Evolutionary conservation across 2,888 invertebrate genomes (phyloP).

Genomic region (Lagria hirta): DNA sequence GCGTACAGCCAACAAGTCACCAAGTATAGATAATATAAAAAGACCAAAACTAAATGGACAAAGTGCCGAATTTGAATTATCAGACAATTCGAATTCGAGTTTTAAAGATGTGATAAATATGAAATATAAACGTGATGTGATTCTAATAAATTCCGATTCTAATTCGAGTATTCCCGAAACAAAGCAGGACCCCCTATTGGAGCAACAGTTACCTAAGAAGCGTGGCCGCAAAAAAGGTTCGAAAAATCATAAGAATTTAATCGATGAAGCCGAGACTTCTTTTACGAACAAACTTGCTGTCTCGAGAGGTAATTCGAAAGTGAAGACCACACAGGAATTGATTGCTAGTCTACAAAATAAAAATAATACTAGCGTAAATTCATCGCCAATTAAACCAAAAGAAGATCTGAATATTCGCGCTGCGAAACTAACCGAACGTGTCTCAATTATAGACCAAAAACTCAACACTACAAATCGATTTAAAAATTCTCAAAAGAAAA

Average conservation of each 20-base stretch:
- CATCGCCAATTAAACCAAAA: slow-evolving; percentile 34
- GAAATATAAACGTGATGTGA: slow-evolving; percentile 36
- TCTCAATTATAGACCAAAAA: slow-evolving; percentile 52
- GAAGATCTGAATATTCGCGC: slow-evolving; percentile 52
- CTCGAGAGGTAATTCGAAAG: slow-evolving; percentile 61
- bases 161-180: slow-evolving; percentile 58
- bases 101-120: slow-evolving; percentile 48
- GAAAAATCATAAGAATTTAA: slow-evolving; percentile 57
- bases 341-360: slow-evolving; percentile 70
- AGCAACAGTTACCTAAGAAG: slow-evolving; percentile 57
- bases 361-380: slow-evolving; percentile 33
- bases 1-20: slow-evolving; percentile 28
- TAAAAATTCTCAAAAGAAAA: slow-evolving; percentile 45
- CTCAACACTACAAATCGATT: slow-evolving; percentile 49
- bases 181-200: slow-evolving; percentile 48
- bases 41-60: slow-evolving; percentile 57
- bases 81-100: slow-evolving; percentile 54
- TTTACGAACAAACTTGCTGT: slow-evolving; percentile 62
- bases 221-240: slow-evolving; percentile 63
- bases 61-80: slow-evolving; percentile 47
- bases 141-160: slow-evolving; percentile 52
- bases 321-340: slow-evolving; percentile 79
- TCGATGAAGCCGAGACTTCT: slow-evolving; percentile 59
- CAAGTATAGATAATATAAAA: slow-evolving; percentile 42
- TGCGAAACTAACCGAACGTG: slow-evolving; percentile 51